phyloP scores from a whole-genome alignment of 1,140 invertebrate species.

The Bombus confusus region DNA sequence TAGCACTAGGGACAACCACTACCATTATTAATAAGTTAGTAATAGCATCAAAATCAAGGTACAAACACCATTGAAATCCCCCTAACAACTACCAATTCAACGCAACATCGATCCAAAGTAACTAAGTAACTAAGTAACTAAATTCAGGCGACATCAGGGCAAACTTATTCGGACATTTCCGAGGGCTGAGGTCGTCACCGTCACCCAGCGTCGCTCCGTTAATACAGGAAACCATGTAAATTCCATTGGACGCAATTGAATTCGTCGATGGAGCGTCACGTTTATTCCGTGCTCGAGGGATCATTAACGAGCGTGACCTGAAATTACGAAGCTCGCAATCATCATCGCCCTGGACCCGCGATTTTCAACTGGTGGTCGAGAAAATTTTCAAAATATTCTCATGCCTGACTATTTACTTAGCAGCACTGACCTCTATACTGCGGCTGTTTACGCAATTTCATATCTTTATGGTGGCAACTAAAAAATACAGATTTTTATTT shows the following conservation, averaged over 20 bases:
- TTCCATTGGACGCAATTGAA: slow-evolving; percentile 27
- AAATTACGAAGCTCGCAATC: slow-evolving; percentile 34
- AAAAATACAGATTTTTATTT: no score
- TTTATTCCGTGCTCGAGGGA: slow-evolving; percentile 18
- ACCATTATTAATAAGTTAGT: background rate
- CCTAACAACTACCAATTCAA: background rate
- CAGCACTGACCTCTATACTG: no score
- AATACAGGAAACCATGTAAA: slow-evolving; percentile 27
- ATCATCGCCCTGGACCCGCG: background rate
- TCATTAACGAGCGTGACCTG: slow-evolving; percentile 48
- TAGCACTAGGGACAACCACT: background rate
- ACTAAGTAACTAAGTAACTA: background rate
- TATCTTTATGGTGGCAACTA: no score
- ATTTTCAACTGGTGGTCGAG: no score
- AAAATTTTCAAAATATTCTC: fast-evolving
- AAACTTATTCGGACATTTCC: slow-evolving; percentile 16
- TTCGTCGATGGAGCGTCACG: slow-evolving; percentile 35
- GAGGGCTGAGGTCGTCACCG: no score
- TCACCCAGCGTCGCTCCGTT: background rate
- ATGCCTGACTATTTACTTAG: no score
- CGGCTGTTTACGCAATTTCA: no score
- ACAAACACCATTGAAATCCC: no score
- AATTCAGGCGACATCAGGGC: background rate
- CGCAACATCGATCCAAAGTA: background rate
- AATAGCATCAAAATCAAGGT: background rate